These are phyloP conservation scores for Antedon mediterranea DNA, from an alignment of 53 echinoderm and acorn worm species.

Conservation along the genomic window DNA sequence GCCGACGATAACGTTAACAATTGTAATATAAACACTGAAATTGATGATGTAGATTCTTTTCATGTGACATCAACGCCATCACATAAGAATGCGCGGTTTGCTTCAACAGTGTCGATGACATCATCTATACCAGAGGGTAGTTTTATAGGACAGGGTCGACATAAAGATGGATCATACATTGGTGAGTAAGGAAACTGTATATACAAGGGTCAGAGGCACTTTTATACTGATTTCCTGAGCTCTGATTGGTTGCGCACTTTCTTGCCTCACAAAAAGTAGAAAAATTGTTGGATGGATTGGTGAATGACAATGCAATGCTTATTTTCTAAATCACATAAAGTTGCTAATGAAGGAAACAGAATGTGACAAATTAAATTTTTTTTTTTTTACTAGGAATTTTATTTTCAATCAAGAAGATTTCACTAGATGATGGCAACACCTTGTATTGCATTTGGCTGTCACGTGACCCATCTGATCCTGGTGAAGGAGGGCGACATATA, in stretches of 20 bases:
- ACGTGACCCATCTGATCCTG: conserved; percentile 80
- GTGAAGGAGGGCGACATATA: conserved; percentile 62
- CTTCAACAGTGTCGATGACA: conserved; percentile 9
- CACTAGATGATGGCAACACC: conserved; percentile 42
- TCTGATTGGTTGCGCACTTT: too few species aligned
- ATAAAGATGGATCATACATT: conserved; percentile 71
- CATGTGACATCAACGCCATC: conserved; percentile 73
- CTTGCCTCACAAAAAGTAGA: too few species aligned
- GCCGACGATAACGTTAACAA: conserved; percentile 19
- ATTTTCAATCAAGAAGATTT: conserved; percentile 72
- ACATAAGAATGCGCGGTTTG: conserved; percentile 34
- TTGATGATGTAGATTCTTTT: not conserved
- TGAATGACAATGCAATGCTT: too few species aligned
- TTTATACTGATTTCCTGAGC: too few species aligned
- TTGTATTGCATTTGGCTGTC: conserved; percentile 92
- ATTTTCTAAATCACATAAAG: too few species aligned
- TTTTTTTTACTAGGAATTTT: conserved; percentile 39
- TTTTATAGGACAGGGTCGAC: conserved; percentile 64
- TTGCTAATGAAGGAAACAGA: not conserved
- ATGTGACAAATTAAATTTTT: not conserved
- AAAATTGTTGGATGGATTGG: too few species aligned
- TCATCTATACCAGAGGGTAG: conserved; percentile 64
- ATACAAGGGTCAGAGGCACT: too few species aligned
- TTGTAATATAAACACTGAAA: conserved; percentile 4
- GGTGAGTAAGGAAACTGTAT: conserved; percentile 27